A percentile compares a stretch with the other conserved stretches of the same genome.
Evolutionary conservation across 2,888 invertebrate genomes (phyloP).

Genomic region (Drosophila infuscata): DNA sequence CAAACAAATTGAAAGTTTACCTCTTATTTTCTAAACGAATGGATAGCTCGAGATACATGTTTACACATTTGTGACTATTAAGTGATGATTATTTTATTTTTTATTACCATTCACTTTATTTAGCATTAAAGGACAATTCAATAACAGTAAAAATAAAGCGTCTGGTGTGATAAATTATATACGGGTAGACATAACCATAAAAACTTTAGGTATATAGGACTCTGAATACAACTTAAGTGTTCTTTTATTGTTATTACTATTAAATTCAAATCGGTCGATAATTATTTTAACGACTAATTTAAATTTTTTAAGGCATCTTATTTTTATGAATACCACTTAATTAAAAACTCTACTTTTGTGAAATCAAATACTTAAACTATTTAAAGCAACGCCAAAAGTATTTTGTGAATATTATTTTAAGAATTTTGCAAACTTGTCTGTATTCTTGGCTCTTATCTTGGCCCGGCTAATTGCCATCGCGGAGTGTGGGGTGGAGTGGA

Average conservation of each 20-base stretch:
- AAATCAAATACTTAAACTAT: background rate
- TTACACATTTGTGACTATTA: constrained; percentile 8
- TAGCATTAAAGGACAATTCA: background rate
- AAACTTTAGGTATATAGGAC: background rate
- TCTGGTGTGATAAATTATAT: background rate
- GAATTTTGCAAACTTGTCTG: constrained; percentile 30
- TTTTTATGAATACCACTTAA: background rate
- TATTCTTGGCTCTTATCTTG: constrained; percentile 46
- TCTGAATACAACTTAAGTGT: background rate
- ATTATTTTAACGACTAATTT: background rate
- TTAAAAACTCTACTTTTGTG: background rate
- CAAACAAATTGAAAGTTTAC: constrained; percentile 40
- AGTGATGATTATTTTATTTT: constrained; percentile 14
- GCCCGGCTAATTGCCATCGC: constrained; percentile 38
- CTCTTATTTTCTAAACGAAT: constrained; percentile 12
- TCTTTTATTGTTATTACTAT: background rate
- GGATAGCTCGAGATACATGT: background rate
- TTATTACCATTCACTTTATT: background rate
- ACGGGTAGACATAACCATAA: background rate
- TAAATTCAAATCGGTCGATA: background rate
- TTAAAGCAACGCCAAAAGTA: constrained; percentile 7
- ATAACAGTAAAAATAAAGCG: background rate
- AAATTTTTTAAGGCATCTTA: background rate
- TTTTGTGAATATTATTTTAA: constrained; percentile 24
- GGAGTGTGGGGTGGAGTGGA: background rate